Evolutionary conservation across 2,113 vertebrate species (phyloP), one percentile per base, ranked within the genome.

Genomic region (Hylia prasina): DNA sequence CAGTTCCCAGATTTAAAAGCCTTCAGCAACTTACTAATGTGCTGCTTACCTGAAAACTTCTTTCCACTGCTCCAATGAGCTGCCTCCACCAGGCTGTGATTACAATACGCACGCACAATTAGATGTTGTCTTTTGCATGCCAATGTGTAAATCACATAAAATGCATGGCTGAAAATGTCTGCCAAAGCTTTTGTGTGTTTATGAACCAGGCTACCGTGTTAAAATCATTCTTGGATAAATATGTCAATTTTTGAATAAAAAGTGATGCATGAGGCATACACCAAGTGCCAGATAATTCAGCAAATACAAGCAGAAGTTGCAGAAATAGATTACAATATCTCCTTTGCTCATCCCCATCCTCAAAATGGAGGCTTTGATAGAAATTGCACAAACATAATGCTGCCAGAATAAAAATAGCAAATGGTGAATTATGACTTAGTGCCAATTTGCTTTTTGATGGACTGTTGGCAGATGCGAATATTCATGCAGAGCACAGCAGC

Each of bases 381-480:
- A 78, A 95, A 91, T 91, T 93, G 65, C 65, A 77, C 79, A 87
- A 93, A 75, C 64, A 37, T 86, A 84, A 88, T 2, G 3, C 76
- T 91, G 63, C 57, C 70, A 82, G 78, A 90, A 86, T 94, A 96
- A 87, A 95, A 97, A 96, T 94, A 95, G 86, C 81, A 88, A 96
- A 95, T 77, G 71, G 70, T 87, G 78, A 82, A 75, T 87, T 92
- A 68, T 88, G 71, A 89, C 39, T 94, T 91, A 11, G 33, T 89
- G 90, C 89, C 89, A 95, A 1, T 93, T 92, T 92, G 61, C 69
- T 93, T 93, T 92, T 79, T 92, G 91, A 73, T 94, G 66, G 71
- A 53, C 48, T 88, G 31, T 69, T 96, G 88, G 48, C 88, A 91
- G 71, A 81, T 93, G 87, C 57, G 81, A 70, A 91, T 91, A 89